A percentile compares a stretch with the other conserved stretches of the same genome.
These are phyloP conservation scores for Agonopterix alstromeriana DNA, from an alignment of 2,888 invertebrate species.

Conservation along the genomic window DNA sequence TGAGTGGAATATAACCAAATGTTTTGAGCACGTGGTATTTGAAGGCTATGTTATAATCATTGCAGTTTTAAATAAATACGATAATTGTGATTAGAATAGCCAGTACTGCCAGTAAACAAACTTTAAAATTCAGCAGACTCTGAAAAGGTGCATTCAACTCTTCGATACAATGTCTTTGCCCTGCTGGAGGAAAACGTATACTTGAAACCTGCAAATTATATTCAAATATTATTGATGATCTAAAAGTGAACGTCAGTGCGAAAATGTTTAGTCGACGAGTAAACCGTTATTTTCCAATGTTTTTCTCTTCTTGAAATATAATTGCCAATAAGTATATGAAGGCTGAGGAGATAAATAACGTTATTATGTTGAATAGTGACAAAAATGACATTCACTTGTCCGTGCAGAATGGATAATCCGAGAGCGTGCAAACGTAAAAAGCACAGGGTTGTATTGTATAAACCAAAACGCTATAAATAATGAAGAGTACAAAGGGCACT, in stretches of 20 bases:
- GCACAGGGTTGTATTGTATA: constrained; percentile 40
- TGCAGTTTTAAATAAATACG: no score
- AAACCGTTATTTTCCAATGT: no score
- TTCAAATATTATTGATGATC: no score
- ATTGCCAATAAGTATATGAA: no score
- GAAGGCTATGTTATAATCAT: neutral
- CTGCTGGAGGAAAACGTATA: constrained; percentile 7
- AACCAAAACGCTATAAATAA: constrained; percentile 58
- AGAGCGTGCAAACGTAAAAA: constrained; percentile 42
- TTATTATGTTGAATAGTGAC: constrained; percentile 1
- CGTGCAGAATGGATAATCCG: constrained; percentile 42
- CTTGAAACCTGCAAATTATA: no score
- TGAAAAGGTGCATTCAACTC: constrained; percentile 9
- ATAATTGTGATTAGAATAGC: neutral
- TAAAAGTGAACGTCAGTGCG: no score
- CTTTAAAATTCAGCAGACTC: constrained; percentile 1
- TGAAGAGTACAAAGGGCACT: constrained; percentile 64
- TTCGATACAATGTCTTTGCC: constrained; percentile 7
- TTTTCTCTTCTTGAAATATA: no score
- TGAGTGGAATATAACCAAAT: neutral
- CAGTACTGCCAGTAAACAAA: constrained; percentile 1
- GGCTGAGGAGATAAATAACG: no score
- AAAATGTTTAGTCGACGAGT: no score
- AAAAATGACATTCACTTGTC: constrained; percentile 31
- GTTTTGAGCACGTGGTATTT: neutral